phyloP scores from a whole-genome alignment of 2,113 vertebrate genomes.

The Oncorhynchus mykiss region DNA sequence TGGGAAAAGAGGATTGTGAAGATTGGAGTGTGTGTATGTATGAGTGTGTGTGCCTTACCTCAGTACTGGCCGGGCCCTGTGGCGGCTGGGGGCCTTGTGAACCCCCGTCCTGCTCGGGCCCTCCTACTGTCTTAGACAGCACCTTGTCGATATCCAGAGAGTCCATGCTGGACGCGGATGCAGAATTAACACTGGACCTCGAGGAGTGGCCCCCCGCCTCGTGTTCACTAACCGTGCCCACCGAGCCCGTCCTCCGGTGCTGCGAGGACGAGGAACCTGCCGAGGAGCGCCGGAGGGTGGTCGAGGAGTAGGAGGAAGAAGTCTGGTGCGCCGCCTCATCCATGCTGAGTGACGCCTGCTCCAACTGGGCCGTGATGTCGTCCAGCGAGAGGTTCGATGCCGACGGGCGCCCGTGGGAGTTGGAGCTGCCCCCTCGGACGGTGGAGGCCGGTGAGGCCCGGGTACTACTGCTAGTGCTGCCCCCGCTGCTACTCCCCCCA shows the following conservation, averaged over 20 bases:
- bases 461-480: constrained; percentile 80
- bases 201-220: constrained; percentile 86
- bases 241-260: constrained; percentile 88
- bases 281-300: constrained; percentile 60
- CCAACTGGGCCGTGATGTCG: constrained; percentile 96
- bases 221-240: constrained; percentile 88
- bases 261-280: constrained; percentile 77
- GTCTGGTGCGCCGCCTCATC: constrained; percentile 95
- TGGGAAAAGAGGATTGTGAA: too few relatives aligned
- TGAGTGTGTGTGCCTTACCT: constrained; percentile 74
- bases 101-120: constrained; percentile 39
- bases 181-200: constrained; percentile 89
- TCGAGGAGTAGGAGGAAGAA: constrained; percentile 77
- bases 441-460: constrained; percentile 87
- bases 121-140: constrained; percentile 24
- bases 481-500: constrained; percentile 75
- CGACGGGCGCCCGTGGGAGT: constrained; percentile 71
- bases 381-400: constrained; percentile 91
- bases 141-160: constrained; percentile 94
- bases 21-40: constrained; percentile 10
- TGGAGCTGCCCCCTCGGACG: constrained; percentile 67
- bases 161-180: constrained; percentile 92
- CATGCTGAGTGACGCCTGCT: constrained; percentile 96
- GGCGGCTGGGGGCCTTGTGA: constrained; percentile 21
- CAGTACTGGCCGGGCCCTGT: constrained; percentile 81